phyloP scores from a whole-genome alignment of 2,888 invertebrate species.

The Cordilura impudica region DNA sequence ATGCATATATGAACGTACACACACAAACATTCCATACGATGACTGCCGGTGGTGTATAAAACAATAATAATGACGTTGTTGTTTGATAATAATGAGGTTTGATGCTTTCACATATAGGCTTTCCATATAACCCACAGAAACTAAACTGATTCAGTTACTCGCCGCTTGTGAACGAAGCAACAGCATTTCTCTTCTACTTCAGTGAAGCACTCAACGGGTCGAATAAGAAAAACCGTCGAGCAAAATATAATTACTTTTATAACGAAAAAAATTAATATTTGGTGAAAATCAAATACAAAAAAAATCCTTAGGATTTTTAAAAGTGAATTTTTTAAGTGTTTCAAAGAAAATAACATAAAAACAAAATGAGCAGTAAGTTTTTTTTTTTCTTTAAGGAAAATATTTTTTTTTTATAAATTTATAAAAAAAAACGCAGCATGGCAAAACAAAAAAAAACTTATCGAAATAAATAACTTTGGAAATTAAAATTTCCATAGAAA shows the following conservation, averaged over 20 bases:
- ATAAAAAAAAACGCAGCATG: conserved; percentile 45
- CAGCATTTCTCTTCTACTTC: conserved; percentile 62
- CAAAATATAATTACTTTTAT: conserved; percentile 35
- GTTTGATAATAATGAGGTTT: conserved; percentile 43
- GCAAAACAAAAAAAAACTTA: conserved; percentile 27
- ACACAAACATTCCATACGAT: background rate
- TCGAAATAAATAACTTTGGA: conserved; percentile 5
- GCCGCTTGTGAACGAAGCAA: conserved; percentile 70
- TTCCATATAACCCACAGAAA: conserved; percentile 53
- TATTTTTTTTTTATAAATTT: conserved; percentile 42
- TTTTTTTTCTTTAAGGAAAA: conserved; percentile 34
- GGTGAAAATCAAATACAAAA: conserved; percentile 28
- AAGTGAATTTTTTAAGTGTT: conserved; percentile 58
- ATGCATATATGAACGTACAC: background rate
- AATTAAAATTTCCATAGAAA: background rate
- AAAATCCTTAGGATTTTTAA: conserved; percentile 59
- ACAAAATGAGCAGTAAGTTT: conserved; percentile 73
- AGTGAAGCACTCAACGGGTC: conserved; percentile 28
- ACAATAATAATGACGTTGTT: conserved; percentile 34
- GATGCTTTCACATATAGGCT: conserved; percentile 42
- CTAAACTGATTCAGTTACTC: conserved; percentile 67
- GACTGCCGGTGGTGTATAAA: background rate
- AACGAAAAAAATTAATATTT: conserved; percentile 19
- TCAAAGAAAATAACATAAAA: conserved; percentile 55
- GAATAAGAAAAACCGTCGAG: conserved; percentile 26